phyloP scores from a whole-genome alignment of 2,888 invertebrate species.

The Alviniconcha strummeri region DNA sequence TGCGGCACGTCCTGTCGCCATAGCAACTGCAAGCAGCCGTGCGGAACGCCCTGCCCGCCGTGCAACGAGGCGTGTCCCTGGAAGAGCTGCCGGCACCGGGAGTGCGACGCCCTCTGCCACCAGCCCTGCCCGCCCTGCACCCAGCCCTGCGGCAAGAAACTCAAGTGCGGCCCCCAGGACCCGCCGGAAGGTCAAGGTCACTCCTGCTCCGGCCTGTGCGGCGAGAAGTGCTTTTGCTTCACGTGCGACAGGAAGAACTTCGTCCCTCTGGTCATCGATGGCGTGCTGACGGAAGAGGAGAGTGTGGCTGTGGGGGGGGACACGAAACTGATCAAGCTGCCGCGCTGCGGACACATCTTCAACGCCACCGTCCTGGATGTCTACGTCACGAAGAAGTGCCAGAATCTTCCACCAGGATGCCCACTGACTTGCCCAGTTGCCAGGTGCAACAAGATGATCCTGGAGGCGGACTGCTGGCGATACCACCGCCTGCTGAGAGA shows the following conservation, averaged over 20 bases:
- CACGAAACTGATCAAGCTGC: slow-evolving; percentile 27
- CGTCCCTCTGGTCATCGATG: slow-evolving; percentile 44
- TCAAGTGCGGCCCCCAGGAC: neutral
- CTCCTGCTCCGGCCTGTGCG: slow-evolving; percentile 35
- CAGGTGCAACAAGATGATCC: slow-evolving; percentile 27
- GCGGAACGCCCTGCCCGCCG: slow-evolving; percentile 33
- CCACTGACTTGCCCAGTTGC: slow-evolving; percentile 31
- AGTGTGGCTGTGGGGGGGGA: neutral
- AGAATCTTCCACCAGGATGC: slow-evolving; percentile 8
- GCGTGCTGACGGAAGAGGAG: slow-evolving; percentile 41
- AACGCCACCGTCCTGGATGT: slow-evolving; percentile 31
- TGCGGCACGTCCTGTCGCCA: slow-evolving; percentile 31
- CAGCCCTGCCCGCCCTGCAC: slow-evolving; percentile 28
- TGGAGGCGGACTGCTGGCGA: slow-evolving; percentile 34
- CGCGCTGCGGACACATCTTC: slow-evolving; percentile 34
- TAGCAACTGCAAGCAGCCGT: neutral
- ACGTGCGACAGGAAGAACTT: slow-evolving; percentile 45
- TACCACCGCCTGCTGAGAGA: slow-evolving; percentile 13
- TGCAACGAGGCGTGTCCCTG: slow-evolving; percentile 31
- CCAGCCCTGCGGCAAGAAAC: slow-evolving; percentile 2
- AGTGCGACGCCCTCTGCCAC: slow-evolving; percentile 26
- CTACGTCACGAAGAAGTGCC: slow-evolving; percentile 18
- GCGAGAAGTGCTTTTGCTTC: slow-evolving; percentile 38
- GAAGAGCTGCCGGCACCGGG: slow-evolving; percentile 22
- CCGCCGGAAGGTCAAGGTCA: neutral